Base-by-base conservation (phyloP, 2,797 vertebrate species). In the Craterocephalus amniculus region DNA sequence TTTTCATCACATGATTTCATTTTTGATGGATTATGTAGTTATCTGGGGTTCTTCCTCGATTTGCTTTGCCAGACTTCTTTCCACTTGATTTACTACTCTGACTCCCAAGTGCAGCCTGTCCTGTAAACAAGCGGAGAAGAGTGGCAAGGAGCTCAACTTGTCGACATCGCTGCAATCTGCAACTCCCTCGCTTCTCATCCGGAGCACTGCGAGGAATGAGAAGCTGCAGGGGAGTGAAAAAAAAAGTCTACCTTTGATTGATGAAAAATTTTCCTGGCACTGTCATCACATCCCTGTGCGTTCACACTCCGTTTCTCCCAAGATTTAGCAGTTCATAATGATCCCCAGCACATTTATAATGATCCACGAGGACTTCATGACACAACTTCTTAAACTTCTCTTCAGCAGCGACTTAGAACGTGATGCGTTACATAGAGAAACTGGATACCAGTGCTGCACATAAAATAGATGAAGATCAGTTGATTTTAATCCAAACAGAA, bases 1-100 rank as follows among this genome's bases (percentile, higher is more conserved):
- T 70, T 91, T 89, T 88, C 87, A 88, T 75, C 86, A 81, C 81
- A n/a, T 86, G 90, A 83, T 87, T 84, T 65, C 32, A 76, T 88
- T 91, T 75, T 64, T 88, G 84, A 88, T 82, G 84, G 78, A 86
- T 86, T 80, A 75, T 88, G 91, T 86, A 59, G 72, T 76, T 85
- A 77, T 87, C 84, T 74, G 58, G 68, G 62, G 72, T 74, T 71
- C 43, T 72, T 72, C 72, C 63, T 78, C 31, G 16, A 20, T 48
- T 61, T 8, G 10, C 65, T 52, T 43, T 62, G 68, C 83, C 87
- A 81, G 73, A 74, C 63, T 83, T 61, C 72, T 52, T 78, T 84
- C 73, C 75, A 40, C 48, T 54, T 81, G 73, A 88, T 83, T 76
- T 81, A 78, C 76, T 34, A 57, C 63, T 61, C 38, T 13, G 54